A percentile compares a stretch with the other conserved stretches of the same genome.
These are phyloP conservation scores for Vespertilio murinus DNA, from an alignment of 2,797 vertebrate species.

Conservation along the genomic window DNA sequence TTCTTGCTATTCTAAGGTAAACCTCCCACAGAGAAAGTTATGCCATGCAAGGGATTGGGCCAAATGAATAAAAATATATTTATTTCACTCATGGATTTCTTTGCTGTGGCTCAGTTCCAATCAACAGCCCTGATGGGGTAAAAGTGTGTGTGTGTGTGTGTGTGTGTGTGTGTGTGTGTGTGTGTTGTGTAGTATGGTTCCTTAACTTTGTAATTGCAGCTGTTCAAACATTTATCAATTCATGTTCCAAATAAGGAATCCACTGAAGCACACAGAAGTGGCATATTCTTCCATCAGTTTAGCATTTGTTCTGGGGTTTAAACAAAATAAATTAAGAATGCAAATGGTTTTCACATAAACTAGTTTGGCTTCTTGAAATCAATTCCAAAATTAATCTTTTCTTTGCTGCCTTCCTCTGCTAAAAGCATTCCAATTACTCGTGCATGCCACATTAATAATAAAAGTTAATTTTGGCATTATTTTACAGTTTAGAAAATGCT, in stretches of 20 bases:
- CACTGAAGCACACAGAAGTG: conserved; percentile 74
- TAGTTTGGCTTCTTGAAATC: conserved; percentile 5
- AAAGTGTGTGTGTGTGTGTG: neutral
- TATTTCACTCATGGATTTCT: conserved; percentile 78
- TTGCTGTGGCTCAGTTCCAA: conserved; percentile 80
- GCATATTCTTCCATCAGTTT: conserved; percentile 66
- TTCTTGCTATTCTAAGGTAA: conserved; percentile 80
- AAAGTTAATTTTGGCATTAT: neutral
- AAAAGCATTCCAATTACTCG: neutral
- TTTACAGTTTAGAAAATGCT: neutral
- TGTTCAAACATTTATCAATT: conserved; percentile 85
- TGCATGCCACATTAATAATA: neutral
- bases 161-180: neutral
- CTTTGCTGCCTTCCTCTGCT: neutral
- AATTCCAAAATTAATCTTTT: conserved; percentile 37
- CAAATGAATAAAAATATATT: conserved; percentile 81
- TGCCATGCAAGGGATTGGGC: conserved; percentile 78
- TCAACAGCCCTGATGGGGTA: conserved; percentile 62
- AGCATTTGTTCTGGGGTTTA: conserved; percentile 67
- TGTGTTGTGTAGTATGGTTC: conserved; percentile 11
- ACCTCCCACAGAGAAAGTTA: conserved; percentile 85
- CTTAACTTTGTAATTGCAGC: conserved; percentile 77
- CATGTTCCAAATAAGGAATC: conserved; percentile 77
- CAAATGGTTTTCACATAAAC: conserved; percentile 22
- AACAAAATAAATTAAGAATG: conserved; percentile 63